Percentiles rank a stretch among this genome's conserved stretches.
These are phyloP conservation scores for Bucco capensis DNA, from an alignment of 2,113 vertebrate species.

Conservation along the genomic window DNA sequence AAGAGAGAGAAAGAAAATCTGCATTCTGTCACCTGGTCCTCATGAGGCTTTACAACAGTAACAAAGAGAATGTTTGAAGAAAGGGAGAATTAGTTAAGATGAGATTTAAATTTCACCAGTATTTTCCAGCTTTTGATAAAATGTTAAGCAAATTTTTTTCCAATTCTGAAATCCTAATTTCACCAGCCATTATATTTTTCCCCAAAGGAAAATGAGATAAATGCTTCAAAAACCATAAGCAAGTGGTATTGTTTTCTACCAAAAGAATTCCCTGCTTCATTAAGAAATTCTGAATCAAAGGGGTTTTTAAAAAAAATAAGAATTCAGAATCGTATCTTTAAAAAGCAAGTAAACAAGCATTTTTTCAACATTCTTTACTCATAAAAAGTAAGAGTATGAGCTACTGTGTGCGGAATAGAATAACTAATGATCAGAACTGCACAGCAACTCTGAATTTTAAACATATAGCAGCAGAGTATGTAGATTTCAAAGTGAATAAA, in stretches of 20 bases:
- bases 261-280: neutral
- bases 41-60: neutral
- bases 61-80: neutral
- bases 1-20: neutral
- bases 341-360: neutral
- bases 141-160: neutral
- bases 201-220: neutral
- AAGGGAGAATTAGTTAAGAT: neutral
- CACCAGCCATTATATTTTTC: slow-evolving; percentile 16
- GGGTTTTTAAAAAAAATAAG: neutral
- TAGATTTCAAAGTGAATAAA: neutral
- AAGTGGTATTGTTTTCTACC: slow-evolving; percentile 8
- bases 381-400: neutral
- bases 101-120: neutral
- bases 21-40: neutral
- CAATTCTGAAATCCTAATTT: slow-evolving; percentile 39
- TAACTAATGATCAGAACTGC: neutral
- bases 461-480: neutral
- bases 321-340: neutral
- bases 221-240: neutral
- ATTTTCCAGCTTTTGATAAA: slow-evolving; percentile 37
- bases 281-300: neutral
- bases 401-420: neutral
- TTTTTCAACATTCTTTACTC: neutral
- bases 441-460: neutral